These are phyloP conservation scores for Noctua comes DNA, from an alignment of 2,888 invertebrate species.

Conservation along the genomic window DNA sequence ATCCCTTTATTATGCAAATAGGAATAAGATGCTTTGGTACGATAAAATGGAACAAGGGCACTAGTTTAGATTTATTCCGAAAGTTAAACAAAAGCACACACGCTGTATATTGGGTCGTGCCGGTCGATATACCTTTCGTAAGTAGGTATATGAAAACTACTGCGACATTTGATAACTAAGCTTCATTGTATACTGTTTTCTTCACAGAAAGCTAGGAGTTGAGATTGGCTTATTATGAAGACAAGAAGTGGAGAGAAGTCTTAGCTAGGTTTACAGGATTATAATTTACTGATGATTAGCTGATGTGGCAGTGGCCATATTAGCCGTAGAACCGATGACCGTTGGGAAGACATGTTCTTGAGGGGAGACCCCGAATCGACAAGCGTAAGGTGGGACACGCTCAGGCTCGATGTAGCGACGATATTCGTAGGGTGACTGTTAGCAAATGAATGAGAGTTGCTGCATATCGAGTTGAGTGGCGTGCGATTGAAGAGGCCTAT, in stretches of 20 bases:
- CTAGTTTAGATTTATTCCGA: constrained; percentile 63
- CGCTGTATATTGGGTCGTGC: constrained; percentile 35
- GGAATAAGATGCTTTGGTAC: constrained; percentile 55
- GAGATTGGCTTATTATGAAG: neutral
- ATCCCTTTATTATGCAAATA: constrained; percentile 69
- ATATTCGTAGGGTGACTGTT: no score
- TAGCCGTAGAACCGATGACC: no score
- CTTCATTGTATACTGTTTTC: neutral
- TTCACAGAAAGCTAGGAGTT: constrained; percentile 1
- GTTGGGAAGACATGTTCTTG: no score
- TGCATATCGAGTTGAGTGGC: no score
- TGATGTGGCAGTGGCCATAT: no score
- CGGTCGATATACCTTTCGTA: constrained; percentile 18
- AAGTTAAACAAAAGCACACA: constrained; percentile 64
- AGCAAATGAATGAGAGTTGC: no score
- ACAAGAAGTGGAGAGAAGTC: neutral
- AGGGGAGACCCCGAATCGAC: no score
- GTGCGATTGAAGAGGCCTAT: no score
- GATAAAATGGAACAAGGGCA: constrained; percentile 60
- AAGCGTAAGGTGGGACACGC: no score
- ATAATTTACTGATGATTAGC: no score
- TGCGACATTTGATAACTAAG: constrained; percentile 25
- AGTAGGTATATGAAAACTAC: constrained; percentile 11
- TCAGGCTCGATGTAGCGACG: no score
- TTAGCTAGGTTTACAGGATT: neutral